These are phyloP conservation scores for Pseudonaja textilis DNA, from an alignment of 2,113 vertebrate genomes.

Conservation along the genomic window DNA sequence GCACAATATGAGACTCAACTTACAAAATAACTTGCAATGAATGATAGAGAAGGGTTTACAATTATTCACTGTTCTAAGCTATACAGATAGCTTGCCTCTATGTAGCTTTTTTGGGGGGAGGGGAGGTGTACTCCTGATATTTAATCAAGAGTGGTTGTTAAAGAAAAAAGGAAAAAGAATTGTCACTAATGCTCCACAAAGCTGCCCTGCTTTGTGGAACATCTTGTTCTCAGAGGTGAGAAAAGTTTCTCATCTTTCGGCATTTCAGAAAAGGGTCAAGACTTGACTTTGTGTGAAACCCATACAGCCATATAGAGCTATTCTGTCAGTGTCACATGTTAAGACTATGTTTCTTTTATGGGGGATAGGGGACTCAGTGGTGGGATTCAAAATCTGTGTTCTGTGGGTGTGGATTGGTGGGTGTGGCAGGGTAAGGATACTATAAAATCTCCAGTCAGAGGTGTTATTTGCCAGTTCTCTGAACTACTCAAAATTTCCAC, in stretches of 20 bases:
- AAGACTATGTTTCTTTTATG: not conserved
- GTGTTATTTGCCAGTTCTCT: no score
- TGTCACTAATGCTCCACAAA: not conserved
- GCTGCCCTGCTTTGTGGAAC: not conserved
- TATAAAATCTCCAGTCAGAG: no score
- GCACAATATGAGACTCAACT: constrained; percentile 65
- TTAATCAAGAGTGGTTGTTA: constrained; percentile 45
- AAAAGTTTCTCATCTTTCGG: not conserved
- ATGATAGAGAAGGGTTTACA: constrained; percentile 46
- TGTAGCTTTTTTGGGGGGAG: constrained; percentile 4
- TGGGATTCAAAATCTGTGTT: no score
- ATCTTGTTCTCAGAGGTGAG: not conserved
- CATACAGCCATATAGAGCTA: not conserved
- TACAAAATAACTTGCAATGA: constrained; percentile 58
- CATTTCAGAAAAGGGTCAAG: not conserved
- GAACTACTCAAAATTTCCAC: no score
- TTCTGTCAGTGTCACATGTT: not conserved
- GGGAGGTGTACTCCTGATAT: constrained; percentile 24
- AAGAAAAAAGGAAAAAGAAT: not conserved
- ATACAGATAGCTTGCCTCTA: constrained; percentile 26
- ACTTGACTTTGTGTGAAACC: not conserved
- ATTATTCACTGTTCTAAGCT: constrained; percentile 46
- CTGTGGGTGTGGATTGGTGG: no score
- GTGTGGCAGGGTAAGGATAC: no score
- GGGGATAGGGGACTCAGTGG: no score